A percentile compares a stretch with the other conserved stretches of the same genome.
Conservation (phyloP, 2,888 invertebrate species). For the Nysson spinosus region DNA sequence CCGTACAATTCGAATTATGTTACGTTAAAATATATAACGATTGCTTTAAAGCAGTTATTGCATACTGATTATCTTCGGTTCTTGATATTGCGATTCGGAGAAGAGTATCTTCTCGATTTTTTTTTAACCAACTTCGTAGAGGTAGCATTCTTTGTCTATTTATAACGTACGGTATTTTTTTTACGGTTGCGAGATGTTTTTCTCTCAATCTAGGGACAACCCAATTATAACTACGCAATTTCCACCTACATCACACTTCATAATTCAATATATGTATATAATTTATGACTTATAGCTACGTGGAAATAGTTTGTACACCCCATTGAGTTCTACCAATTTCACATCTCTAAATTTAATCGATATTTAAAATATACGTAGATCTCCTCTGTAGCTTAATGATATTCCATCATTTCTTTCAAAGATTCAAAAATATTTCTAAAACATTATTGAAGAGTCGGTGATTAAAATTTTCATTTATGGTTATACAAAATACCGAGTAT, state of each 20-base stretch:
- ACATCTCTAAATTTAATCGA: not conserved
- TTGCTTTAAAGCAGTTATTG: not conserved
- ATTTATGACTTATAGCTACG: conserved; percentile 20
- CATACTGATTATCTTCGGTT: not conserved
- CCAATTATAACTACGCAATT: not conserved
- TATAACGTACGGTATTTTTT: conserved; percentile 2
- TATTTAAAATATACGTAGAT: not conserved
- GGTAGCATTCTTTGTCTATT: conserved; percentile 28
- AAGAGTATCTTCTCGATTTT: not conserved
- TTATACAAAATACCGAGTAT: not conserved
- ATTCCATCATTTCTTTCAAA: too few relatives aligned
- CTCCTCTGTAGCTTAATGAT: too few relatives aligned
- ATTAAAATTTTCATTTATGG: too few relatives aligned
- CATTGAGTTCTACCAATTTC: not conserved
- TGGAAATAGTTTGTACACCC: conserved; percentile 11
- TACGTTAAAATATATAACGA: not conserved
- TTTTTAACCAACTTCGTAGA: conserved; percentile 8
- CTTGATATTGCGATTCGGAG: not conserved
- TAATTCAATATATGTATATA: conserved; percentile 2
- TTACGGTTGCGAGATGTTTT: not conserved
- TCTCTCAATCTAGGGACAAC: not conserved
- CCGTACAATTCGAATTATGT: not conserved
- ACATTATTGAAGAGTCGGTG: too few relatives aligned
- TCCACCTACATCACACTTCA: conserved; percentile 15
- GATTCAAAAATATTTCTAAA: too few relatives aligned